Evolutionary conservation across 2,888 invertebrate genomes (phyloP).

Genomic region (Tipula unca): DNA sequence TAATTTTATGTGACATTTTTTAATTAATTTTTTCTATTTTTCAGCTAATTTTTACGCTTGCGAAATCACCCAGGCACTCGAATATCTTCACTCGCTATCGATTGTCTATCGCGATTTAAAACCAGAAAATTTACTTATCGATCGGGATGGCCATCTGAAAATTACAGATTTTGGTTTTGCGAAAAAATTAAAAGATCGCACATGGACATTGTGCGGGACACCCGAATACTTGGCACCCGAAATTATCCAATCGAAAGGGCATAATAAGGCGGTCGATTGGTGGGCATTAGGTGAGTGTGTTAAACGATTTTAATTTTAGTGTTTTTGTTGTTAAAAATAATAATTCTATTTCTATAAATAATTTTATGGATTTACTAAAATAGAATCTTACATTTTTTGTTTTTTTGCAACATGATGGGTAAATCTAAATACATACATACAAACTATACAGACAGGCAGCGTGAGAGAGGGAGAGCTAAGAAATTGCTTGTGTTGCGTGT

Average conservation of each 20-base stretch:
- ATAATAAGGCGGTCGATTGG: slow-evolving; percentile 98
- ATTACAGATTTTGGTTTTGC: slow-evolving; percentile 98
- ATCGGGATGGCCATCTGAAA: slow-evolving; percentile 89
- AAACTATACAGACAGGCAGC: no score
- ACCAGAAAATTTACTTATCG: slow-evolving; percentile 89
- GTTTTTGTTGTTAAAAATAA: slow-evolving; percentile 9
- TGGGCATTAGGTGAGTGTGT: slow-evolving; percentile 82
- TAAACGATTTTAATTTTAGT: background rate
- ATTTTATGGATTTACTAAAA: background rate
- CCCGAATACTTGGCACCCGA: slow-evolving; percentile 96
- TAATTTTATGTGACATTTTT: background rate
- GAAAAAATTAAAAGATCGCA: slow-evolving; percentile 86
- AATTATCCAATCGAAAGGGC: slow-evolving; percentile 95
- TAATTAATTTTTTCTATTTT: slow-evolving; percentile 23
- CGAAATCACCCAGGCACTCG: slow-evolving; percentile 88
- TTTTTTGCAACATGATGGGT: background rate
- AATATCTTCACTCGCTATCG: slow-evolving; percentile 83
- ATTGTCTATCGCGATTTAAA: slow-evolving; percentile 86
- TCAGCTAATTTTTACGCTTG: slow-evolving; percentile 84
- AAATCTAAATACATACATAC: background rate
- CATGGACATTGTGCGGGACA: slow-evolving; percentile 95
- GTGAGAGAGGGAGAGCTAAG: no score
- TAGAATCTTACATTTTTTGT: background rate
- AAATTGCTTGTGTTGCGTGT: background rate
- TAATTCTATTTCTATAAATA: background rate